Conservation (phyloP, 2,888 invertebrate species). For the Cremastinae sp. region DNA sequence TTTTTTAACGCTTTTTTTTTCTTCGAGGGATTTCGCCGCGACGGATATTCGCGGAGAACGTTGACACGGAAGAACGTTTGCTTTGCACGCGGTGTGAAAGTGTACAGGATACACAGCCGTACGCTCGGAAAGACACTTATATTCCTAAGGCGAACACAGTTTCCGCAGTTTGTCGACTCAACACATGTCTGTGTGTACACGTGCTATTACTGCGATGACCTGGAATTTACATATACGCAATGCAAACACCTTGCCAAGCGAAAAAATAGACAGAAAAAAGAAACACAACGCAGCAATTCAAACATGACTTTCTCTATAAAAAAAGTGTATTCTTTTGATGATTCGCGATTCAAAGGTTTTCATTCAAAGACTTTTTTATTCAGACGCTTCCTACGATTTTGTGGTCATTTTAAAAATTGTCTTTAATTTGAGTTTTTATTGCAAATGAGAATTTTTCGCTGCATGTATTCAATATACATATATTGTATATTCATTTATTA, state of each 20-base stretch:
- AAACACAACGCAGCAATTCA: neutral
- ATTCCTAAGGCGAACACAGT: constrained; percentile 34
- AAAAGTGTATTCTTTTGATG: neutral
- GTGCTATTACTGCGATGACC: neutral
- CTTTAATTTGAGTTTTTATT: too few species aligned
- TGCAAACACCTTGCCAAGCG: constrained; percentile 6
- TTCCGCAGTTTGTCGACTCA: constrained; percentile 17
- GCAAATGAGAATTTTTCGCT: too few species aligned
- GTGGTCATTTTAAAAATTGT: too few species aligned
- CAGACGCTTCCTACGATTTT: too few species aligned
- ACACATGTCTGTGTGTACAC: constrained; percentile 2
- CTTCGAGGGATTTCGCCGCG: constrained; percentile 4
- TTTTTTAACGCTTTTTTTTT: neutral
- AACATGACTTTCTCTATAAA: too few species aligned
- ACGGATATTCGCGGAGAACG: constrained; percentile 35
- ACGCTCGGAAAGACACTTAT: constrained; percentile 22
- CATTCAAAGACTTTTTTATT: too few species aligned
- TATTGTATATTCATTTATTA: too few species aligned
- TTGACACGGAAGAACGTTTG: constrained; percentile 46
- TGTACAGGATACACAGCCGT: constrained; percentile 9
- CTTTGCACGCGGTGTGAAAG: constrained; percentile 40
- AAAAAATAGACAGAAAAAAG: constrained; percentile 7
- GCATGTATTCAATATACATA: too few species aligned
- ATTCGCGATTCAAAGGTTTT: too few species aligned
- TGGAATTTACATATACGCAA: constrained; percentile 4